Conservation (phyloP, 2,113 vertebrate genomes). For the Columba livia region DNA sequence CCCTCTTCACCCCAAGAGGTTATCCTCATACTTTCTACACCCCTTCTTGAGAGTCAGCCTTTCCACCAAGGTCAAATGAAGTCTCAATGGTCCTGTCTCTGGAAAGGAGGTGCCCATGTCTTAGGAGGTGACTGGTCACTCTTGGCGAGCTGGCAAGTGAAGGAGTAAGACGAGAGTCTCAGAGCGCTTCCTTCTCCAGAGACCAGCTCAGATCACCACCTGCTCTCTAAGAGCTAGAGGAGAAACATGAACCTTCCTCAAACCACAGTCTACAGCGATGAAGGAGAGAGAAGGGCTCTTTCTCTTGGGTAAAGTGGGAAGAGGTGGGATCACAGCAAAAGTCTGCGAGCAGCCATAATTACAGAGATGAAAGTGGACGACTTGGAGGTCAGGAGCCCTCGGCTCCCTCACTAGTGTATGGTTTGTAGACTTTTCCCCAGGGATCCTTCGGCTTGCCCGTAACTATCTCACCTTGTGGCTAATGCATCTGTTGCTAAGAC, state of each 20-base stretch:
- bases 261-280: background rate
- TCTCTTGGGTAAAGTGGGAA: background rate
- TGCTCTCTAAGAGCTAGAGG: background rate
- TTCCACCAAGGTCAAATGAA: background rate
- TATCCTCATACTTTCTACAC: background rate
- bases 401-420: background rate
- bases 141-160: background rate
- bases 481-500: background rate
- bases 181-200: background rate
- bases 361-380: background rate
- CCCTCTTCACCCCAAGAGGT: background rate
- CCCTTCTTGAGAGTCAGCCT: background rate
- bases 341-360: background rate
- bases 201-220: background rate
- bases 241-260: background rate
- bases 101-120: background rate
- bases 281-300: background rate
- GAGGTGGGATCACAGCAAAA: background rate
- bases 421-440: background rate
- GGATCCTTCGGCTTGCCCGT: background rate
- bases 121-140: background rate
- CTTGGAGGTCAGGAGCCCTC: background rate
- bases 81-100: background rate
- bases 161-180: background rate
- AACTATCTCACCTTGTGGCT: background rate